Evolutionary conservation across 2,113 vertebrate genomes (phyloP).

Genomic region (Epinephelus moara): DNA sequence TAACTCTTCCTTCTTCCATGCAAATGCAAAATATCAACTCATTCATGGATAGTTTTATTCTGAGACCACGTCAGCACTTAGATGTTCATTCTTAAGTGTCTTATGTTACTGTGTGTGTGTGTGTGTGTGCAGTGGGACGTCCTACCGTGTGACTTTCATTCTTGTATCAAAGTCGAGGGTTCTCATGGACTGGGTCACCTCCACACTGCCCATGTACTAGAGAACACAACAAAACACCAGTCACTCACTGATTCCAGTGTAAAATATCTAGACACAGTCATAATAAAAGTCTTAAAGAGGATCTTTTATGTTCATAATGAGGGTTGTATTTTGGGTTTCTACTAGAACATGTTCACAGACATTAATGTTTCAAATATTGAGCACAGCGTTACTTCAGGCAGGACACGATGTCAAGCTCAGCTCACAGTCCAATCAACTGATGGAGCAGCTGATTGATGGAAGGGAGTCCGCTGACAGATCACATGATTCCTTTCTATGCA

Average conservation of each 20-base stretch:
- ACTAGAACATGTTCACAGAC: too few species aligned
- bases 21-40: not conserved
- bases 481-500: too few species aligned
- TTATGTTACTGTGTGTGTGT: not conserved
- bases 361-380: too few species aligned
- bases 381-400: too few species aligned
- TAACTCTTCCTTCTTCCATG: not conserved
- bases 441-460: too few species aligned
- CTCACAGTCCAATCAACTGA: too few species aligned
- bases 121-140: not conserved
- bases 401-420: too few species aligned
- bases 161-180: constrained; percentile 92
- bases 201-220: constrained; percentile 93
- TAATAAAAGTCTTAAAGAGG: not conserved
- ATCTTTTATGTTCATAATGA: too few species aligned
- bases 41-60: not conserved
- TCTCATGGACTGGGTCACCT: constrained; percentile 95
- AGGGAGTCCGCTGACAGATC: too few species aligned
- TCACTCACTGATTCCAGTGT: not conserved
- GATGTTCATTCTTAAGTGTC: not conserved
- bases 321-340: too few species aligned
- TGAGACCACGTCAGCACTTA: not conserved
- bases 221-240: constrained; percentile 60
- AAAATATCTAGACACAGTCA: not conserved
- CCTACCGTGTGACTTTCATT: constrained; percentile 95